A percentile compares a stretch with the other conserved stretches of the same genome.
These are phyloP conservation scores for Thamnaconus septentrionalis DNA, from an alignment of 2,113 vertebrate genomes.

Conservation along the genomic window DNA sequence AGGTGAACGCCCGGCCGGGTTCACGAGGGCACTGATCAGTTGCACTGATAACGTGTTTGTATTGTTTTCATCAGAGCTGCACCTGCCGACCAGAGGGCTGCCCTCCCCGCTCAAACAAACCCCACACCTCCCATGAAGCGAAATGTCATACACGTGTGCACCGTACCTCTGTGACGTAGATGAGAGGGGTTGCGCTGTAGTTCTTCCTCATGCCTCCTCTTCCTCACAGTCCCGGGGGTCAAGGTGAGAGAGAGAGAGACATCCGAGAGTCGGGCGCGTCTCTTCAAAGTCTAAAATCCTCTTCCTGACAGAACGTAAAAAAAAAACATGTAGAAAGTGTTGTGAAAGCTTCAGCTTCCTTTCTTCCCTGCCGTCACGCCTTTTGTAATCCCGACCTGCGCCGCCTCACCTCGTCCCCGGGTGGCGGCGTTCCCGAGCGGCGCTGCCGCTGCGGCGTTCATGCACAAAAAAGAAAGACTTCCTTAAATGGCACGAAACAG, in stretches of 20 bases:
- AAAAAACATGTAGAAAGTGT: background rate
- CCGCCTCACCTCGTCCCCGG: slow-evolving; percentile 3
- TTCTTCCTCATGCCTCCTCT: slow-evolving; percentile 70
- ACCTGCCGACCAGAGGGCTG: no score
- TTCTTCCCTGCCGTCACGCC: slow-evolving; percentile 18
- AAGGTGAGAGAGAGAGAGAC: slow-evolving; percentile 43
- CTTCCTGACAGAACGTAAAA: background rate
- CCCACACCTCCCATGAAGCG: background rate
- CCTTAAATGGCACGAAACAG: slow-evolving; percentile 59
- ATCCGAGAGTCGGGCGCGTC: slow-evolving; percentile 33
- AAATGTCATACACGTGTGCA: background rate
- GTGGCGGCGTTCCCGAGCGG: slow-evolving; percentile 1
- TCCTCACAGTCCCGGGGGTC: slow-evolving; percentile 52
- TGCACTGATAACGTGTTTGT: background rate
- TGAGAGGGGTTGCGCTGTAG: slow-evolving; percentile 62
- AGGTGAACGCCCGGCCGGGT: no score
- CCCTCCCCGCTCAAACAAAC: no score
- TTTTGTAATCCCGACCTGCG: background rate
- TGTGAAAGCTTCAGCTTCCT: slow-evolving; percentile 62
- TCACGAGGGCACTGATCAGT: no score
- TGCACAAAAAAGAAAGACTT: slow-evolving; percentile 6
- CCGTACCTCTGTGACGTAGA: slow-evolving; percentile 71
- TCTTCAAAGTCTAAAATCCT: slow-evolving; percentile 34
- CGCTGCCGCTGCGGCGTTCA: background rate
- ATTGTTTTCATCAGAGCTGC: no score